Base-by-base conservation (phyloP, 2,797 vertebrate genomes). In the Clarias pachynema region DNA sequence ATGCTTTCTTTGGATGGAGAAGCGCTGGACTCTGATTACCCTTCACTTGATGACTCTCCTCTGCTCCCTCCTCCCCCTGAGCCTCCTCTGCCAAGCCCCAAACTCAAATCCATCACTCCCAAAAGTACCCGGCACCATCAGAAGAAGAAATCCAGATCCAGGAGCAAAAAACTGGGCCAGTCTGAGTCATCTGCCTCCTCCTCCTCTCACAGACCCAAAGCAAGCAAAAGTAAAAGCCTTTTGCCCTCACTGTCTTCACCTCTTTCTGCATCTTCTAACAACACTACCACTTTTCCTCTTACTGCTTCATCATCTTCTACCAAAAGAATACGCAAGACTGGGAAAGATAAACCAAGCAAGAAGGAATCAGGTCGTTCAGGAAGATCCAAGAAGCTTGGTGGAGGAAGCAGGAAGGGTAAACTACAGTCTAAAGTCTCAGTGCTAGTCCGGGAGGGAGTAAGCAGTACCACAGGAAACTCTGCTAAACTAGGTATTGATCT, bases 361-460 rank as follows among this genome's bases (percentile, higher is more conserved):
- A 95, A 91, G 74, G 94, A 95, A 20, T 82, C 88, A 0, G 93
- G 87, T 9, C 95, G 80, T 1, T 94, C 91, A 31, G 95, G 82
- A 5, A 95, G 94, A 84, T 91, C 94, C 26, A 96, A 95, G 81
- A 96, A 95, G 75, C 91, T 94, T n/a, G 87, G 91, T 0, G 83
- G 92, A 0, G 63, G 88, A 66, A 88, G 88, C 83, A 91, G 93
- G 31, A 98, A 97, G 89, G 95, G 96, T 20, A 99, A 99, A 86
- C 95, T 99, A 2, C 97, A 99, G 78, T 98, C 97, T 60, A 98
- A 99, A 92, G 97, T 98, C 79, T 97, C 97, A 0, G 97, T 98
- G 7, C 85, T 99, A 60, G 97, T 99, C 82, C 95, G 97, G 0
- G 97, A 99, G 59, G 97, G 97, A 0, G 97, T 99, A 40, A 96